These are phyloP conservation scores for Emydocephalus ijimae DNA, from an alignment of 2,113 vertebrate genomes.

Conservation along the genomic window DNA sequence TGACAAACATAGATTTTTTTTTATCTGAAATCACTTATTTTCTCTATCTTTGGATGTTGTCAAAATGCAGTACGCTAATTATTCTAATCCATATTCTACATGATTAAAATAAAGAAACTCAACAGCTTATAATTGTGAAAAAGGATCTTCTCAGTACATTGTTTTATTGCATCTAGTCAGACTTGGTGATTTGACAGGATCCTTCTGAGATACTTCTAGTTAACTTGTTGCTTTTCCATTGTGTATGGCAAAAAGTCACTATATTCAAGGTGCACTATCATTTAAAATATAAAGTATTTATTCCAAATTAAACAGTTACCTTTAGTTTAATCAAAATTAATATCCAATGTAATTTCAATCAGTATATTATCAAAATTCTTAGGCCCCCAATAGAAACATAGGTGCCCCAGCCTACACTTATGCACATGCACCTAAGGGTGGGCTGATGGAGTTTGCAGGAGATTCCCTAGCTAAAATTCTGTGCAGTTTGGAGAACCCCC, in stretches of 20 bases:
- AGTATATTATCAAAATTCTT: not conserved
- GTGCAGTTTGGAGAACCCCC: too few relatives aligned
- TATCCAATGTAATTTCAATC: not conserved
- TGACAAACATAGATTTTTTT: not conserved
- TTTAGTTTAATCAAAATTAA: not conserved
- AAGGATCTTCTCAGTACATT: not conserved
- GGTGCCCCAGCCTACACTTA: not conserved
- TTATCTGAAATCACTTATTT: not conserved
- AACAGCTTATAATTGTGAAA: not conserved
- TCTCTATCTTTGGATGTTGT: not conserved
- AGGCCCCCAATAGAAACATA: not conserved
- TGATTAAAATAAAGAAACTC: not conserved
- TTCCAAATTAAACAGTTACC: not conserved
- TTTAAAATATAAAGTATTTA: not conserved
- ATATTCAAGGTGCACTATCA: not conserved
- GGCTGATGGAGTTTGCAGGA: too few relatives aligned
- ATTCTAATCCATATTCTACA: not conserved
- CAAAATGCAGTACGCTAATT: not conserved
- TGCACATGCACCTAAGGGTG: not conserved
- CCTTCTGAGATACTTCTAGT: not conserved
- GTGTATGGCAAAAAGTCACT: not conserved
- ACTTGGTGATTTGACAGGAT: not conserved
- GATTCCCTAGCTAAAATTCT: too few relatives aligned
- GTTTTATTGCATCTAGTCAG: not conserved
- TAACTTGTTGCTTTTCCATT: not conserved